Conservation (phyloP, 2,113 vertebrate species). For the Strix aluco region DNA sequence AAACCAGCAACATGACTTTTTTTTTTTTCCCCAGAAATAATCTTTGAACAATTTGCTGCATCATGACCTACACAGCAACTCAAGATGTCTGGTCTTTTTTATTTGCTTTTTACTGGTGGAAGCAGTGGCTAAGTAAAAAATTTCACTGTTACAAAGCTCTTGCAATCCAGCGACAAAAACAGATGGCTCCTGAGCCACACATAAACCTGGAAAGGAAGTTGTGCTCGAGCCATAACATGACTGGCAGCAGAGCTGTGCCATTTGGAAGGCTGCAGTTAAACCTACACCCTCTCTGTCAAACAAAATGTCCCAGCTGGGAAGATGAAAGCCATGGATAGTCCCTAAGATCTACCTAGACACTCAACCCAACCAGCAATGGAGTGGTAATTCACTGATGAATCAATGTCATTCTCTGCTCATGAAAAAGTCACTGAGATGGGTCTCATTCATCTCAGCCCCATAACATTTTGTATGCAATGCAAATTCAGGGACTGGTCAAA, state of each 20-base stretch:
- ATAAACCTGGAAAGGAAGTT: background rate
- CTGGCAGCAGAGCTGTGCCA: background rate
- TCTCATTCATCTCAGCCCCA: background rate
- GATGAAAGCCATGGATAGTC: background rate
- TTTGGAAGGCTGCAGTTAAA: background rate
- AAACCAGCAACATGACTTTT: background rate
- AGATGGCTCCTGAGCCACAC: background rate
- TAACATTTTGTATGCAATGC: background rate
- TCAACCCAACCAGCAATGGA: background rate
- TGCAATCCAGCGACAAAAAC: background rate
- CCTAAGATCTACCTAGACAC: background rate
- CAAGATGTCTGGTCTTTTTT: background rate
- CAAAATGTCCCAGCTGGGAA: background rate
- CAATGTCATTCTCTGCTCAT: background rate
- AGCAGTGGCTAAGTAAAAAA: background rate
- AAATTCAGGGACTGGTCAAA: background rate
- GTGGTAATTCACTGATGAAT: background rate
- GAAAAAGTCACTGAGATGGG: background rate
- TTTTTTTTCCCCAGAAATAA: background rate
- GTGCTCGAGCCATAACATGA: background rate
- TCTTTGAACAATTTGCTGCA: background rate
- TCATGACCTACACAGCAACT: background rate
- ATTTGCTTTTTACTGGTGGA: background rate
- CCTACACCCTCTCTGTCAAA: background rate
- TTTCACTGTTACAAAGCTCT: background rate